Base-by-base conservation (phyloP, 1,140 invertebrate genomes). In the Drosophila baimaii region DNA sequence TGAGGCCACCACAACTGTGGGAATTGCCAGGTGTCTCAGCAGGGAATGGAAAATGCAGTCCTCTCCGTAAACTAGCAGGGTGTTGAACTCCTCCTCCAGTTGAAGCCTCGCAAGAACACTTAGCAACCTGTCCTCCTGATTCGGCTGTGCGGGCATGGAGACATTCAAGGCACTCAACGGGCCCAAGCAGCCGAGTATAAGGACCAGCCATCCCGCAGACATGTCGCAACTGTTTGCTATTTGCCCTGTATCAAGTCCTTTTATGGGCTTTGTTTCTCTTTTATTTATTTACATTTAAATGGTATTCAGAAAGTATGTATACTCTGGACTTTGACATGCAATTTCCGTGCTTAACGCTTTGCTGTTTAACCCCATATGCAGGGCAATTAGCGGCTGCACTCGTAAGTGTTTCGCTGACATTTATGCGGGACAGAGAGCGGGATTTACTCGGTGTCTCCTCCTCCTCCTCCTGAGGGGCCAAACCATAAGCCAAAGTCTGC, bases 321-420 rank as follows among this genome's bases (percentile, higher is more conserved):
- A 23, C 41, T 13, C 6, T 9, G 23, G 25, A n/a, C n/a, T 19
- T 39, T 23, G 68, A 44, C 74, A 81, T 73, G 61, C 57, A 21
- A 59, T 61, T 71, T 55, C 56, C 76, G 52, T 80, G 77, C 77
- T 70, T 12, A 46, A 33, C 47, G 41, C 12, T 37, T 55, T 56
- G 17, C 25, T 63, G 49, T 37, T 59, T 27, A 68, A 31, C 47
- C 47, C 47, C 19, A 44, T 21, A 47, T 39, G 47, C 41, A 39
- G 10, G 54, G 72, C 47, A 59, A 76, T 76, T 76, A 76, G 44
- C 72, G 73, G 77, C 71, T 54, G 76, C 59, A 80, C 63, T 58
- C 21, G 64, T 43, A 25, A 41, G 25, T 68, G 61, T 68, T 68
- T 66, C 21, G 49, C 39, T 37, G 43, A 72, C 43, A 71, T 59